Base-by-base conservation (phyloP, 2,888 invertebrate genomes). In the Julus scanicus region DNA sequence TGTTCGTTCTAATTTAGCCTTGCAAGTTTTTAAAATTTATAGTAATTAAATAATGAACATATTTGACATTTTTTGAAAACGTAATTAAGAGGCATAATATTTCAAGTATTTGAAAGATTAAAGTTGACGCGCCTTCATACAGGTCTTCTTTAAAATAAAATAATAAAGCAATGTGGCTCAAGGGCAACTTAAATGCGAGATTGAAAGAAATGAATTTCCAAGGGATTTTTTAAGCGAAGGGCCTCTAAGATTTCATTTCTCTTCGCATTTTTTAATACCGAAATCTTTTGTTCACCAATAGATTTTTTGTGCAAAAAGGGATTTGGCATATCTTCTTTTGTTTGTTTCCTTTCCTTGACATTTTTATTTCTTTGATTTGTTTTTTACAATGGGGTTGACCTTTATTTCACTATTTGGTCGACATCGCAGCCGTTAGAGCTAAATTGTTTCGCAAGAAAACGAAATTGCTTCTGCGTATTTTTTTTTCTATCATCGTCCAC, bases 361-460 rank as follows among this genome's bases (percentile, higher is more conserved):
- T 17, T 63, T 63, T 63, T 63, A 63, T 63, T 63, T 5, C 57
- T 63, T 63, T 63, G 57, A 63, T 63, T 63, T 63, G 57, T 63
- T 63, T 63, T 63, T 63, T 63, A 63, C 57, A 63, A 63, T 63
- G 57, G n/a, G 57, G 57, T n/a, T 63, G 57, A 63, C 57, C 57
- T 63, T 63, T 63, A 63, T 63, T 63, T 63, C 57, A 5, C 57
- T 63, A 63, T 63, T 63, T 63, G 57, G 57, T 63, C 57, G 57
- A 63, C 57, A 63, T 63, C 57, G n/a, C 57, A n/a, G 57, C 57
- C 57, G 57, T 63, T n/a, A n/a, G n/a, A 63, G 57, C 57, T 63
- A 63, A 63, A 63, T 63, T 63, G 57, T 63, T 63, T 63, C 57
- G 57, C n/a, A 63, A 63, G 57, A 63, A 63, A 63, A 63, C 57